phyloP scores from a whole-genome alignment of 1,140 invertebrate genomes.

The Campoletis sonorensis region DNA sequence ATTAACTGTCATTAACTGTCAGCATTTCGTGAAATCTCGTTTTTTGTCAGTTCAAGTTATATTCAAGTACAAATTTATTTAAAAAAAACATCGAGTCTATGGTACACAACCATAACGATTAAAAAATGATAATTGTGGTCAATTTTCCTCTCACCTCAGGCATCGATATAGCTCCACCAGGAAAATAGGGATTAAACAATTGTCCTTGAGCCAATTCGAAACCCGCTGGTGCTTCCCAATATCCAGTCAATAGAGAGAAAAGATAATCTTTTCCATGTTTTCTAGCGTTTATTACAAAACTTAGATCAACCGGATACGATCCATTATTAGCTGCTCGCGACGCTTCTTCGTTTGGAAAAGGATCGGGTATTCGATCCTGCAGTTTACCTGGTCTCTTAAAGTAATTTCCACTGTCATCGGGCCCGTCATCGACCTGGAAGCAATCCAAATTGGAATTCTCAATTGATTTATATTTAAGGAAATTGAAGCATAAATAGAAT shows the following conservation, averaged over 20 bases:
- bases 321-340: constrained; percentile 92
- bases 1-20: too few species aligned
- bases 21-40: too few species aligned
- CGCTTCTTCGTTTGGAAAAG: constrained; percentile 95
- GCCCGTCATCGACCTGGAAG: constrained; percentile 90
- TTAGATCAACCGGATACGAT: constrained; percentile 95
- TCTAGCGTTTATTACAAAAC: constrained; percentile 88
- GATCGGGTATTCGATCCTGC: constrained; percentile 90
- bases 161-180: constrained; percentile 96
- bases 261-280: constrained; percentile 94
- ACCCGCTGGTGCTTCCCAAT: constrained; percentile 95
- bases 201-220: constrained; percentile 89
- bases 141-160: constrained; percentile 80
- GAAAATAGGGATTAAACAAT: constrained; percentile 98
- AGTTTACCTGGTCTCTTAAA: constrained; percentile 94
- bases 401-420: constrained; percentile 93
- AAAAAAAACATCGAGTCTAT: too few species aligned
- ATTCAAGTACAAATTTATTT: too few species aligned
- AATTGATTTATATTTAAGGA: not conserved
- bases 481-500: too few species aligned
- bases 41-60: too few species aligned
- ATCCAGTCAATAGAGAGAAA: constrained; percentile 95
- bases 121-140: not conserved
- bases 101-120: too few species aligned
- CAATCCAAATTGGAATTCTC: not conserved